Base-by-base conservation (phyloP, 1,140 invertebrate genomes). In the Babylonia areolata region DNA sequence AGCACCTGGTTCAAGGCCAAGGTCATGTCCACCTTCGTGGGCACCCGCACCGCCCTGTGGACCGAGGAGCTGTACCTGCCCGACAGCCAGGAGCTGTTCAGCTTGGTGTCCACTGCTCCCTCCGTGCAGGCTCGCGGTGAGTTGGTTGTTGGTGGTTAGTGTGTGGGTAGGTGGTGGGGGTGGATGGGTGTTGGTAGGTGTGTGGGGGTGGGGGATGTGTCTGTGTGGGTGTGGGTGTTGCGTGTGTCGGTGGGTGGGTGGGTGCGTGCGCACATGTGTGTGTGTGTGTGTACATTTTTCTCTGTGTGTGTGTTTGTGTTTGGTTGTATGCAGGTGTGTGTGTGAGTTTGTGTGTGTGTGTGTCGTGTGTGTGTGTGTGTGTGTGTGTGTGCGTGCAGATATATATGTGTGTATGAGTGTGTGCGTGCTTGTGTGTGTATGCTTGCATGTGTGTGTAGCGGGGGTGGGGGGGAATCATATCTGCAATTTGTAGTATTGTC, bases 111-210 rank as follows among this genome's bases (percentile, higher is more conserved):
- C 73, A 89, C 90, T 33, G 86, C 87, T 28, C 31, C 85, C 9
- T 88, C 90, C 39, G 87, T 90, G 79, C 91, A 92, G 54, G 86
- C 89, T 33, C 82, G 80, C 35, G 89, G 90, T 92, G 85, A 90
- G 90, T 84, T 33, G 71, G 9, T 15, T 73, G 31, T 73, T 11
- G 33, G 71, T 73, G 71, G n/a, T 73, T 11, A 15, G 71, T 73
- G 71, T 73, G 71, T 73, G 71, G 33, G 71, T 73, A 31, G 33
- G 71, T 37, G 71, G n/a, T 73, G 71, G 9, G 71, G 33, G 71
- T 37, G 71, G 33, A 31, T 37, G 71, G 33, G 35, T 37, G 71
- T 73, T 17, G 6, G 71, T 73, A 6, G 3, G 71, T 73, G 71
- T 35, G 71, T 35, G 71, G 2, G 71, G 2, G 71, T 35, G 71